Evolutionary conservation across 1,140 invertebrate genomes (phyloP).

Genomic region (Cydia fagiglandana): DNA sequence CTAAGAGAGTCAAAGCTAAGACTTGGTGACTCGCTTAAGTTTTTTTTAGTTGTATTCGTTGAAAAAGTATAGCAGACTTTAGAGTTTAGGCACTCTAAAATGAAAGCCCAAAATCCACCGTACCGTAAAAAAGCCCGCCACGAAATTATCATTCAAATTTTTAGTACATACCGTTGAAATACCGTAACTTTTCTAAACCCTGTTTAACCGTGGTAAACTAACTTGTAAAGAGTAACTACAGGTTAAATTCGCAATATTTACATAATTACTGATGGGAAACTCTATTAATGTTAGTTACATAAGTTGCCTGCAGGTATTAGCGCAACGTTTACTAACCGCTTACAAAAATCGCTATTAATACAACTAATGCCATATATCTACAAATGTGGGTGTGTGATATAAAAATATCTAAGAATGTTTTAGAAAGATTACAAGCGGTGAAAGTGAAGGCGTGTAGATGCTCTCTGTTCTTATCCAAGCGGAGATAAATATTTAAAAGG

Average conservation of each 20-base stretch:
- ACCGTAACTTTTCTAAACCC: neutral
- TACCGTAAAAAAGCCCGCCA: too few relatives aligned
- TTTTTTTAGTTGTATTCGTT: too few relatives aligned
- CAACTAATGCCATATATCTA: conserved; percentile 28
- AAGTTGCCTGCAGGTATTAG: neutral
- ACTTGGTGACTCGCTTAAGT: too few relatives aligned
- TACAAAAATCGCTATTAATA: neutral
- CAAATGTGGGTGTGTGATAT: conserved; percentile 24
- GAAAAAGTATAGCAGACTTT: too few relatives aligned
- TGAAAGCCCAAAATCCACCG: too few relatives aligned
- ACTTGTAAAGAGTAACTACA: neutral
- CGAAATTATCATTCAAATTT: too few relatives aligned
- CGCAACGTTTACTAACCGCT: conserved; percentile 15
- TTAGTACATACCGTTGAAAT: neutral
- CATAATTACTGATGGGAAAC: conserved; percentile 12
- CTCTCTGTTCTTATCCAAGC: conserved; percentile 16
- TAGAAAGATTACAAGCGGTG: conserved; percentile 40
- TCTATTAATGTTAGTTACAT: neutral
- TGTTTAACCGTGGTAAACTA: neutral
- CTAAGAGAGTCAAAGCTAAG: too few relatives aligned
- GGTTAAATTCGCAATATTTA: conserved; percentile 1
- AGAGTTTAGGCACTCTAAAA: too few relatives aligned
- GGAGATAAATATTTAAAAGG: neutral
- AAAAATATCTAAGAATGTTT: conserved; percentile 37
- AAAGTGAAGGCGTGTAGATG: conserved; percentile 43